Evolutionary conservation across 2,888 invertebrate species (phyloP).

Genomic region (Drosophila colorata): DNA sequence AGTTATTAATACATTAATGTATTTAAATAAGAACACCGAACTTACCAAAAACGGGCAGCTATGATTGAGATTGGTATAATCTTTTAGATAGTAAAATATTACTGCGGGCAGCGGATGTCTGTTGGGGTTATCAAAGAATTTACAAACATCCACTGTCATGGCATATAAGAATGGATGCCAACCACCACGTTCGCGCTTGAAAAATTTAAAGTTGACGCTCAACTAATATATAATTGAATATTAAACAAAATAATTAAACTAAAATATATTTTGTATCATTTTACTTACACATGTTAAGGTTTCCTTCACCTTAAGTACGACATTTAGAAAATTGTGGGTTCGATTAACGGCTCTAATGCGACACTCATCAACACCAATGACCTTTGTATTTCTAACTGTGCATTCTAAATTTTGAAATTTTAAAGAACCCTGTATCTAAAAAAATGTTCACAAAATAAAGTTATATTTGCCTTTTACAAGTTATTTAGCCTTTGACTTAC

Average conservation of each 20-base stretch:
- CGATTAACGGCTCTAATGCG: slow-evolving; percentile 36
- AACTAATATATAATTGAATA: background rate
- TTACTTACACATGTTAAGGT: slow-evolving; percentile 21
- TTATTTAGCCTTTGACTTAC: background rate
- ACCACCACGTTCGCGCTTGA: slow-evolving; percentile 46
- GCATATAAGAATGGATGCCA: slow-evolving; percentile 56
- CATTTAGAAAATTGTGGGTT: slow-evolving; percentile 21
- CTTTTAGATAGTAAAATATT: slow-evolving; percentile 15
- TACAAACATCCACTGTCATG: slow-evolving; percentile 36
- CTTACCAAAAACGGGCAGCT: slow-evolving; percentile 47
- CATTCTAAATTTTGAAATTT: slow-evolving; percentile 36
- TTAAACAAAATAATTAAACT: background rate
- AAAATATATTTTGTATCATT: background rate
- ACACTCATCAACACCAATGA: slow-evolving; percentile 7
- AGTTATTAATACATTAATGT: background rate
- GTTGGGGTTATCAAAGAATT: slow-evolving; percentile 19
- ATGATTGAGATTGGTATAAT: slow-evolving; percentile 41
- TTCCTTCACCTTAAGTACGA: slow-evolving; percentile 4
- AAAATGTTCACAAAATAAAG: too few relatives aligned
- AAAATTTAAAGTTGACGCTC: slow-evolving; percentile 20
- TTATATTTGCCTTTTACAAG: too few relatives aligned
- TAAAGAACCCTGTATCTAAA: background rate
- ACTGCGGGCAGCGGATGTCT: slow-evolving; percentile 24
- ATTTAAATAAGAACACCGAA: background rate
- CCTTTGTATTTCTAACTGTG: background rate